Conservation (phyloP, 30 jellyfish, hydroid and myxozoan species). For the Aurelia aurita complex sp. Pacific region DNA sequence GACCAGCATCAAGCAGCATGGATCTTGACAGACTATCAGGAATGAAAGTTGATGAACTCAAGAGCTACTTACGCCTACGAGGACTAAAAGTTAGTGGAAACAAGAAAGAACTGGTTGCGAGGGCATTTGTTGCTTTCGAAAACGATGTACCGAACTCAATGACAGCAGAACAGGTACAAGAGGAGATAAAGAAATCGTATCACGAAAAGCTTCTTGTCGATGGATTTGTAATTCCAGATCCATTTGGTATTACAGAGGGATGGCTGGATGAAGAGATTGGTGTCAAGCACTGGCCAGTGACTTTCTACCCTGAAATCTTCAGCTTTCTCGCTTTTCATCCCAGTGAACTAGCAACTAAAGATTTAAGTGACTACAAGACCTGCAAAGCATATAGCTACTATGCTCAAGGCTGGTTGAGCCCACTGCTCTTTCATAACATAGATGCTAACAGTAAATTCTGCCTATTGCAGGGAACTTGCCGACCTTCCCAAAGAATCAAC, state of each 20-base stretch:
- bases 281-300: neutral
- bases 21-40: too few species aligned
- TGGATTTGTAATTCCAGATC: constrained; percentile 19
- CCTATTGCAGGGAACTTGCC: too few species aligned
- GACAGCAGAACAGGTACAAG: constrained; percentile 49
- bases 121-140: neutral
- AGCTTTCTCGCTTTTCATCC: neutral
- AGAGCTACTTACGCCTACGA: neutral
- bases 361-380: too few species aligned
- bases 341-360: too few species aligned
- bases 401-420: too few species aligned
- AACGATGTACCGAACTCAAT: constrained; percentile 6
- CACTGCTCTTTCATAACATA: too few species aligned
- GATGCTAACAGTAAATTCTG: too few species aligned
- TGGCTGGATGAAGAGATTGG: constrained; percentile 40
- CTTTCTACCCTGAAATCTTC: too few species aligned
- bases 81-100: neutral
- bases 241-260: constrained; percentile 21
- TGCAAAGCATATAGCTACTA: too few species aligned
- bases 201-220: neutral
- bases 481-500: too few species aligned
- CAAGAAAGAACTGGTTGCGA: constrained; percentile 25
- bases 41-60: constrained; percentile 17
- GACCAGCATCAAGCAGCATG: too few species aligned
- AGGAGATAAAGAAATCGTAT: neutral